A percentile compares a stretch with the other conserved stretches of the same genome.
Evolutionary conservation across 1,140 invertebrate genomes (phyloP).

Genomic region (Lanistes nyassanus): DNA sequence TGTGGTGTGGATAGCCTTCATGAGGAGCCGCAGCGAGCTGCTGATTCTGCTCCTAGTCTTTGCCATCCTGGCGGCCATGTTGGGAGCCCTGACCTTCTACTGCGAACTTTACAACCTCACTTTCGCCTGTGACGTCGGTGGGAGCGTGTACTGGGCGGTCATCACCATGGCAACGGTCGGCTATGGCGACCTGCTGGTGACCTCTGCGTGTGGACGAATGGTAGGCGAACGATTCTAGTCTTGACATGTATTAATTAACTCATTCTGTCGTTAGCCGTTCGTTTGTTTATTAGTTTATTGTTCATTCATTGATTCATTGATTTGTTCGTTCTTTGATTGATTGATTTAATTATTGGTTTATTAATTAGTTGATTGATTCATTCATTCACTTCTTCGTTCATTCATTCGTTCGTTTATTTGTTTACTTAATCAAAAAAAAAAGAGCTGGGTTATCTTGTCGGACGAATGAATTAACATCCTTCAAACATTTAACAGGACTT

Average conservation of each 20-base stretch:
- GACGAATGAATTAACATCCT: too few species aligned
- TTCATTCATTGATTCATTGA: not conserved
- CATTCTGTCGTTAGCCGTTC: not conserved
- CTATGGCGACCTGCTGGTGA: slow-evolving; percentile 76
- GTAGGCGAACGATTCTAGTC: slow-evolving; percentile 65
- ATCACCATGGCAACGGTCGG: slow-evolving; percentile 98
- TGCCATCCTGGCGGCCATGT: not conserved
- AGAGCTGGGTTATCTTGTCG: too few species aligned
- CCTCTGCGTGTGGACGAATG: slow-evolving; percentile 53
- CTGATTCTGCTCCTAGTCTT: slow-evolving; percentile 13
- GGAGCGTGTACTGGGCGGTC: slow-evolving; percentile 97
- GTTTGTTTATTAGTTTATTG: not conserved
- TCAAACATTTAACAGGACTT: too few species aligned
- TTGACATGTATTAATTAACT: slow-evolving; percentile 12
- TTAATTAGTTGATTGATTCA: not conserved
- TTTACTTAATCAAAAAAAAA: too few species aligned
- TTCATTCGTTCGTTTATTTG: not conserved
- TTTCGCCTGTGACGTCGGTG: slow-evolving; percentile 79
- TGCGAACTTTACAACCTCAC: not conserved
- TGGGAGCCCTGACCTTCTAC: slow-evolving; percentile 15
- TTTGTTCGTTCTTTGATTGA: too few species aligned
- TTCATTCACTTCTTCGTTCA: not conserved
- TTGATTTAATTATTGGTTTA: not conserved
- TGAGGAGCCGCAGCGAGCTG: not conserved
- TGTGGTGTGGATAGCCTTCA: slow-evolving; percentile 19